Base-by-base conservation (phyloP, 2,113 vertebrate genomes). In the Polypterus bichir region DNA sequence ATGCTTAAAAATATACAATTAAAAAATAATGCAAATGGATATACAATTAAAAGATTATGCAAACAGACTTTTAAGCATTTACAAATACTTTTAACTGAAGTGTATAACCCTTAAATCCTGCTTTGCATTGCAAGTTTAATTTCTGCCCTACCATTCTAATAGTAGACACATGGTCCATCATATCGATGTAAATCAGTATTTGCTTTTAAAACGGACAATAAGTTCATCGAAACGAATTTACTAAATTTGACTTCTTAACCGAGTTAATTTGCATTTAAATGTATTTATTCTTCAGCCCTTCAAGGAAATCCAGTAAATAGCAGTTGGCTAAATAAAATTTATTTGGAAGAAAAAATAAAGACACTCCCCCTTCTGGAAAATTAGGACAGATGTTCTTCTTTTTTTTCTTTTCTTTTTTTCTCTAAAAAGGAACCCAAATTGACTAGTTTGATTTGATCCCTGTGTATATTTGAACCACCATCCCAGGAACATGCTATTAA, bases 401-500 rank as follows among this genome's bases (percentile, higher is more conserved):
- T 67, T 66, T 69, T 64, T 71, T 44, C 46, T 44, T 5, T 54
- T 54, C 53, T 54, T 27, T 11, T 59, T 52, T 9, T 6, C 47
- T n/a, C 7, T 48, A 65, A 66, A 71, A 66, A 64, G 66, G 69
- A 74, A 67, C 70, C 61, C 63, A 64, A 66, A 73, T 73, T 64
- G 68, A 72, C 73, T 72, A 27, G 59, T 68, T 71, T 69, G 60
- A 70, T 76, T 68, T 70, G 64, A 67, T 68, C 64, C 49, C 61
- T 69, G 48, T 9, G 70, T 74, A 65, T 57, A 62, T 62, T 77
- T 65, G 69, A 69, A 7, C 67, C 62, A 48, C 52, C 62, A 59
- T 63, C 65, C 53, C 66, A 65, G 59, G 59, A 68, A 64, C 60
- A 69, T 70, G 71, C 70, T 72, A 73, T 77, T 70, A 74, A 75